Conservation (phyloP, 2,113 vertebrate species). For the Lepus europaeus region DNA sequence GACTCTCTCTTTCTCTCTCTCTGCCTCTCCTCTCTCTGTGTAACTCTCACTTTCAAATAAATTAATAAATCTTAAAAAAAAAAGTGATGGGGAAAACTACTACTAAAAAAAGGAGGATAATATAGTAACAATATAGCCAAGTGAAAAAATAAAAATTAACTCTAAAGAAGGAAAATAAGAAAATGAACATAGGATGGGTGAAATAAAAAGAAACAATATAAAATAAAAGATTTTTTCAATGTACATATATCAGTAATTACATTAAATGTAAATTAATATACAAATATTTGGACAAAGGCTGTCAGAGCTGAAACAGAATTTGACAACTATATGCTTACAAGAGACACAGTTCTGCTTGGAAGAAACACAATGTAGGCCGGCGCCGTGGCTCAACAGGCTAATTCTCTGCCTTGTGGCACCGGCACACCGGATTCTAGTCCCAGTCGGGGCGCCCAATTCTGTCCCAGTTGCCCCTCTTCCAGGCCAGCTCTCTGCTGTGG, state of each 20-base stretch:
- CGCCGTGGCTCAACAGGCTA: no score
- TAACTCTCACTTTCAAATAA: no score
- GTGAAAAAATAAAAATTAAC: background rate
- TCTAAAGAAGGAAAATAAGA: background rate
- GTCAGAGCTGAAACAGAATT: background rate
- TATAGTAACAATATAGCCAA: background rate
- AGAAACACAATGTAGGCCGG: background rate
- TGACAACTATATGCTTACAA: background rate
- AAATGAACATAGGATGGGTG: background rate
- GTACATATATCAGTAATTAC: background rate
- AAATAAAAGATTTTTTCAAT: background rate
- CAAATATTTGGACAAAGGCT: background rate
- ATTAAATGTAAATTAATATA: background rate
- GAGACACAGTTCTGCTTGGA: background rate
- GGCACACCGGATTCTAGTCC: no score
- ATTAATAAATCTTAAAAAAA: no score
- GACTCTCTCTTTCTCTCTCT: no score
- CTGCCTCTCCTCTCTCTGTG: no score
- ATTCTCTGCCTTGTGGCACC: no score
- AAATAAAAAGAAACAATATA: background rate
- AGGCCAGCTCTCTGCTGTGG: no score
- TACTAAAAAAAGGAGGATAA: background rate
- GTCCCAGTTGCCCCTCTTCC: no score
- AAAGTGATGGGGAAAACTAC: background rate
- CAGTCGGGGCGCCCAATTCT: no score